These are phyloP conservation scores for Centropyge bicolor DNA, from an alignment of 2,797 vertebrate genomes.

Conservation along the genomic window DNA sequence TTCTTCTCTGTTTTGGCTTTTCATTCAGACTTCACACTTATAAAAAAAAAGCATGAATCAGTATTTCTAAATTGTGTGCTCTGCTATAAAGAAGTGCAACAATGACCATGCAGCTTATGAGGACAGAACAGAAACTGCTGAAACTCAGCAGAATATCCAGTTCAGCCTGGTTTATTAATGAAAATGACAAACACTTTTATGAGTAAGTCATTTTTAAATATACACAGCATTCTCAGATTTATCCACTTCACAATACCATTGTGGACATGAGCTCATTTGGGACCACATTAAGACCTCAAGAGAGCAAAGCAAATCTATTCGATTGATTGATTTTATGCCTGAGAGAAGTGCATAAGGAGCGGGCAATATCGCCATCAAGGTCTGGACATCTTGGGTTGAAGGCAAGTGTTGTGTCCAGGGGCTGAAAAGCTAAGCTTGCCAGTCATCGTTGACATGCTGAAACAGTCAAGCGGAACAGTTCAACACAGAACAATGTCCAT, in stretches of 20 bases:
- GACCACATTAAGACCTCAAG: conserved; percentile 34
- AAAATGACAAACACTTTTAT: background rate
- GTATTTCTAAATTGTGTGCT: background rate
- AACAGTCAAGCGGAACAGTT: conserved; percentile 23
- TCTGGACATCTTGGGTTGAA: background rate
- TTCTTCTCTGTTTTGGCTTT: background rate
- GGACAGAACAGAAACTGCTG: background rate
- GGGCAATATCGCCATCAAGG: background rate
- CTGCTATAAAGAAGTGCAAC: background rate
- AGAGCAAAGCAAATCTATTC: conserved; percentile 32
- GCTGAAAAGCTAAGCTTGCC: conserved; percentile 16
- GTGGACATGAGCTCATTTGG: background rate
- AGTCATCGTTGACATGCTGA: conserved; percentile 7
- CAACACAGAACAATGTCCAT: conserved; percentile 1
- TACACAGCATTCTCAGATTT: background rate
- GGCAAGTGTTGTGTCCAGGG: background rate
- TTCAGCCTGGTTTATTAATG: background rate
- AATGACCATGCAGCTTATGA: background rate
- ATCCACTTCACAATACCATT: background rate
- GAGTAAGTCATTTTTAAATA: background rate
- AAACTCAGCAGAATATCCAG: background rate
- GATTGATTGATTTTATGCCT: conserved; percentile 51
- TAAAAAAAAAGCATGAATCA: background rate
- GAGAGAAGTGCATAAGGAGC: conserved; percentile 19
- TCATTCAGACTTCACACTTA: background rate